Percentiles rank a stretch among this genome's conserved stretches.
Evolutionary conservation across 2,113 vertebrate genomes (phyloP).

Genomic region (Pangasianodon gigas): DNA sequence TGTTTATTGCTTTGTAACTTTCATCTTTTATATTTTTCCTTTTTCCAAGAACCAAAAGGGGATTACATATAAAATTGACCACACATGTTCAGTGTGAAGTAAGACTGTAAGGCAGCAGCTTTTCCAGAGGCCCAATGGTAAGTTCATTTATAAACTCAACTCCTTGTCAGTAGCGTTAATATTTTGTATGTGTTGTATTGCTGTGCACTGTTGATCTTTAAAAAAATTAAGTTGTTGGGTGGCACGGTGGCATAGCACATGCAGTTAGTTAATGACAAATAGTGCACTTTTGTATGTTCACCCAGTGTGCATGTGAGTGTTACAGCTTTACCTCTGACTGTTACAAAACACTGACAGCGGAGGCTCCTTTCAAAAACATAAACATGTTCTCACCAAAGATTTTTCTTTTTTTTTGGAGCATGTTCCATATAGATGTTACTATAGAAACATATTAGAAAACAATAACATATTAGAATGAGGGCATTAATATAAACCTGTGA

Average conservation of each 20-base stretch:
- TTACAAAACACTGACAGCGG: not conserved
- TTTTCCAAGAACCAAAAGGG: not conserved
- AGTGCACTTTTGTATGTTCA: not conserved
- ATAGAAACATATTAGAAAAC: not conserved
- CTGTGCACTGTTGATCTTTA: not conserved
- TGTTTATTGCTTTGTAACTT: not conserved
- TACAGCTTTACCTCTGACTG: not conserved
- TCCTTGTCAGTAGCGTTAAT: not conserved
- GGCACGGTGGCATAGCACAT: not conserved
- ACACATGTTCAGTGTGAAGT: not conserved
- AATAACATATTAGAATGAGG: not conserved
- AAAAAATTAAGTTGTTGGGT: not conserved
- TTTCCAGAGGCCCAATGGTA: not conserved
- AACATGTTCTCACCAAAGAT: not conserved
- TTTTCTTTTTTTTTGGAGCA: not conserved
- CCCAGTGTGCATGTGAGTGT: not conserved
- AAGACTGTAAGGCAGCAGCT: not conserved
- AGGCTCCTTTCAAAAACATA: not conserved
- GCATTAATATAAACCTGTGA: not conserved
- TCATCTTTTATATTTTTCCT: not conserved
- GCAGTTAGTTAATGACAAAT: not conserved
- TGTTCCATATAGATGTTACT: not conserved
- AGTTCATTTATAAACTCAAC: not conserved
- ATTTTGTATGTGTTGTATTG: not conserved
- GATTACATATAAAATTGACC: not conserved